phyloP scores from a whole-genome alignment of 2,113 vertebrate genomes.

The Acrocephalus arundinaceus region DNA sequence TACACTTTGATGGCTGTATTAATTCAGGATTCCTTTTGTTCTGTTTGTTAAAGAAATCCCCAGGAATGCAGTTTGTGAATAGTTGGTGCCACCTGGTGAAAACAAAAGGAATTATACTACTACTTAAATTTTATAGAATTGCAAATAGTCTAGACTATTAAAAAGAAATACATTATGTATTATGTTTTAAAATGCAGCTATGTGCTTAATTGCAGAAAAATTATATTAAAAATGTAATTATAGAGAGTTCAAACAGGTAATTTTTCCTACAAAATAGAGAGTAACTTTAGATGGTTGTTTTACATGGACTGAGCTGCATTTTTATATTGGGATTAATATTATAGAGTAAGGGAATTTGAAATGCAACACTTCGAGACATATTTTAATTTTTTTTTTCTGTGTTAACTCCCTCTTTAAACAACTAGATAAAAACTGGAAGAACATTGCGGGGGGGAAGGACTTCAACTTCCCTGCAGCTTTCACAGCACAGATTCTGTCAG shows the following conservation, averaged over 20 bases:
- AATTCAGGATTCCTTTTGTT: neutral
- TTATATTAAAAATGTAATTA: neutral
- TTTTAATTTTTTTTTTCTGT: neutral
- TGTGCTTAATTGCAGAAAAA: neutral
- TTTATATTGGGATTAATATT: neutral
- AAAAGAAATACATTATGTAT: neutral
- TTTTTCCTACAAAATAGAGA: neutral
- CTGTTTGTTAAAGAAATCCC: neutral
- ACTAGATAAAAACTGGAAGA: neutral
- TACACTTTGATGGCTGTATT: neutral
- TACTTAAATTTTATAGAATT: neutral
- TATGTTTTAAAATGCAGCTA: neutral
- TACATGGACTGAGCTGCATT: neutral
- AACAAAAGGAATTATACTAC: neutral
- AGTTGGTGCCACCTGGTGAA: conserved; percentile 41
- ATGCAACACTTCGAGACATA: neutral
- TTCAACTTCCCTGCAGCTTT: neutral
- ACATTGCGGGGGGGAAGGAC: rapidly evolving
- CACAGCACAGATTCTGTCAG: neutral
- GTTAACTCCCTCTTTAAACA: neutral
- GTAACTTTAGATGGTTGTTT: neutral
- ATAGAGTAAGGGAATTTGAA: neutral
- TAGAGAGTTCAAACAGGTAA: neutral
- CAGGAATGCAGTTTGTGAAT: neutral
- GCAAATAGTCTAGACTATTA: neutral